Conservation (phyloP, 2,797 vertebrate species). For the Fringilla coelebs region DNA sequence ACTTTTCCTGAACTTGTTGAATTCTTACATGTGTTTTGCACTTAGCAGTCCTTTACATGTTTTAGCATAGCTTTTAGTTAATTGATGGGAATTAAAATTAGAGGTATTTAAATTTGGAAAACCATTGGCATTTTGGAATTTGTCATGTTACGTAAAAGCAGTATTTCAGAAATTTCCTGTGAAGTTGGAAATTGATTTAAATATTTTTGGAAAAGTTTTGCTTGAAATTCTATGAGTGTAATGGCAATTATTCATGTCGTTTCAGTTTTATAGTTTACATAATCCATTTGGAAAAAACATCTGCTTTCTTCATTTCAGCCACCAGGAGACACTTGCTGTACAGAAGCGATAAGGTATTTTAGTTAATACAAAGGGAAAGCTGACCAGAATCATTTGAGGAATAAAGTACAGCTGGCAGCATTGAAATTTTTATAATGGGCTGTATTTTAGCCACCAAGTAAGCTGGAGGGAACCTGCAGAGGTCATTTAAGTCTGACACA, state of each 20-base stretch:
- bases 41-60: neutral
- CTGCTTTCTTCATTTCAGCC: slow-evolving; percentile 17
- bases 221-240: neutral
- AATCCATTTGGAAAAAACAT: slow-evolving; percentile 2
- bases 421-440: neutral
- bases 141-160: neutral
- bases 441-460: neutral
- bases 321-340: slow-evolving; percentile 54
- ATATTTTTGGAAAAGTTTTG: neutral
- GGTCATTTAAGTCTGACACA: neutral
- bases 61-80: neutral
- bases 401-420: neutral
- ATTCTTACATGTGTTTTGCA: neutral
- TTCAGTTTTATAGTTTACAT: neutral
- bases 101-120: neutral
- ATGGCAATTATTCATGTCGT: neutral
- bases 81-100: neutral
- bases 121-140: neutral
- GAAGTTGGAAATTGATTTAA: neutral
- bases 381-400: neutral
- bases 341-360: neutral
- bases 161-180: neutral
- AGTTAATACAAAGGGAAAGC: neutral
- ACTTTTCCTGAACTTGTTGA: neutral
- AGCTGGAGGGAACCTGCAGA: neutral